Percentiles rank a stretch among this genome's conserved stretches.
phyloP scores from a whole-genome alignment of 2,797 vertebrate species.

The Triplophysa yarkandensis region DNA sequence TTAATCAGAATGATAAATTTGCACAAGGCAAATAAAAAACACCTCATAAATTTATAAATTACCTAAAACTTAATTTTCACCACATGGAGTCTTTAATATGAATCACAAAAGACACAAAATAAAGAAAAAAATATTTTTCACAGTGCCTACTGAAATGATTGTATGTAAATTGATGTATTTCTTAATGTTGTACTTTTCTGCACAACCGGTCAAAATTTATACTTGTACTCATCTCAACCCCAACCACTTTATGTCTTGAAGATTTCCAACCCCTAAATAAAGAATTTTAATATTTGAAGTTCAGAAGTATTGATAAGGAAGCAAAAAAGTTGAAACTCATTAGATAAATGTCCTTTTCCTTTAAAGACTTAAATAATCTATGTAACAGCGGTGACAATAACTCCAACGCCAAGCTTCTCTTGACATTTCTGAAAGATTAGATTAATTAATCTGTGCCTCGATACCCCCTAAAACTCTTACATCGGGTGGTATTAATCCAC shows the following conservation, averaged over 20 bases:
- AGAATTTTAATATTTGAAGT: not conserved
- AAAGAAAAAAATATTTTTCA: no score
- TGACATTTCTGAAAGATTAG: constrained; percentile 33
- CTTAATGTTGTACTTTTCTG: no score
- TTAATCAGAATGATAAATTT: no score
- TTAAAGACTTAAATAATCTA: constrained; percentile 6
- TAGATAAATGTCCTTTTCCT: constrained; percentile 24
- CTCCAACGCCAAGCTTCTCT: not conserved
- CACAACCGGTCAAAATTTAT: not conserved
- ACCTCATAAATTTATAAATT: no score
- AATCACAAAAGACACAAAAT: no score
- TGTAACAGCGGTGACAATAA: constrained; percentile 15
- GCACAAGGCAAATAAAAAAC: no score
- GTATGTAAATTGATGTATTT: no score
- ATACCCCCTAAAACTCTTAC: not conserved
- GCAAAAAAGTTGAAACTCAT: constrained; percentile 5
- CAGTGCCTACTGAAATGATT: not conserved
- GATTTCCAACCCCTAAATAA: not conserved
- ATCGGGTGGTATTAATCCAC: constrained; percentile 38
- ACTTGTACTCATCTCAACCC: no score
- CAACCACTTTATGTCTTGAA: not conserved
- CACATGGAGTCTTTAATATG: no score
- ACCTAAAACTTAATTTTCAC: no score
- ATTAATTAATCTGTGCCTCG: constrained; percentile 27
- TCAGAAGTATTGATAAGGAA: not conserved